phyloP scores from a whole-genome alignment of 1,140 invertebrate species.

The Cyclargus thomasi region DNA sequence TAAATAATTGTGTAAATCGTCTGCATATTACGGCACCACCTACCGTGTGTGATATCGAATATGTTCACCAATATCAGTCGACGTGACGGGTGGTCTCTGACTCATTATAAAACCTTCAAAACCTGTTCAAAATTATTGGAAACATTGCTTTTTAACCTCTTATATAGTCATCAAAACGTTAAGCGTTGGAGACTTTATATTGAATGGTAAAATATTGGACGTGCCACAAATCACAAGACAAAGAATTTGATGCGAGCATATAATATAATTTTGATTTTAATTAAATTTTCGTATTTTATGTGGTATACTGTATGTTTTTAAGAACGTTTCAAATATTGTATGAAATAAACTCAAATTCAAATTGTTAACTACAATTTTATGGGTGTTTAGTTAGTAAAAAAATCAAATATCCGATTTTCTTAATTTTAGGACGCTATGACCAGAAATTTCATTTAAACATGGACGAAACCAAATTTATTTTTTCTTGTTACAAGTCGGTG shows the following conservation, averaged over 20 bases:
- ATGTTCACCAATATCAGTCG: neutral
- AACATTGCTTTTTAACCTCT: neutral
- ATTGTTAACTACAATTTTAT: no score
- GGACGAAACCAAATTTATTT: no score
- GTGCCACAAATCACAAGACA: neutral
- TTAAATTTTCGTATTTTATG: neutral
- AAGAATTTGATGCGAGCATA: neutral
- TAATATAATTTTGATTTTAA: neutral
- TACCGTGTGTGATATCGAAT: neutral
- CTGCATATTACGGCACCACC: neutral
- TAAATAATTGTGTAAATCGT: no score
- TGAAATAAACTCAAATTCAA: no score
- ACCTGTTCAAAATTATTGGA: neutral
- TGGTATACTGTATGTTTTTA: no score
- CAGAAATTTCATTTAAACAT: no score
- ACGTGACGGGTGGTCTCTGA: neutral
- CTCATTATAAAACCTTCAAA: slow-evolving; percentile 3
- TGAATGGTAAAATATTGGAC: neutral
- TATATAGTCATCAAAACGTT: slow-evolving; percentile 3
- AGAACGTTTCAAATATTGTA: no score
- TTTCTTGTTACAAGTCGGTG: no score
- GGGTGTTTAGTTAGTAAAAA: no score
- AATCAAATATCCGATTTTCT: no score
- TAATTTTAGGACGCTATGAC: no score
- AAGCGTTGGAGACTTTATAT: neutral